Conservation (phyloP, 2,797 vertebrate genomes). For the Muscicapa comitata region DNA sequence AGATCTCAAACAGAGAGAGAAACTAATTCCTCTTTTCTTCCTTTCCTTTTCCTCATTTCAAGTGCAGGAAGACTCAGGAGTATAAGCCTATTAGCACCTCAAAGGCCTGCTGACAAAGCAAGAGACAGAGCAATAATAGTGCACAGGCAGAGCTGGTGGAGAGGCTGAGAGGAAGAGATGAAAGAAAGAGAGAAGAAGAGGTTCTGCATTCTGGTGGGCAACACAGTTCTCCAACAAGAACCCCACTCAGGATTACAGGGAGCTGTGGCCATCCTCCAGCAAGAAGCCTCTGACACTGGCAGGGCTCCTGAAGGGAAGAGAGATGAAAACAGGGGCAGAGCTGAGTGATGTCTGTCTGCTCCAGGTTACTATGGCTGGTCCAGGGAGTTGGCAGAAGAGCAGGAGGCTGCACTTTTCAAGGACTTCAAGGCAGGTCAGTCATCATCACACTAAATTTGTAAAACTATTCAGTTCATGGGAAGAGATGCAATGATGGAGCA, state of each 20-base stretch:
- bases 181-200: background rate
- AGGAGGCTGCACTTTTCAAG: background rate
- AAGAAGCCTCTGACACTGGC: background rate
- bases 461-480: background rate
- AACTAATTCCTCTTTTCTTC: background rate
- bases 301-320: background rate
- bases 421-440: background rate
- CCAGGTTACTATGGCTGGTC: background rate
- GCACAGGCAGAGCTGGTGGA: background rate
- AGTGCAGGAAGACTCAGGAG: background rate
- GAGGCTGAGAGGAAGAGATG: background rate
- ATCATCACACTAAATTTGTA: background rate
- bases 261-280: background rate
- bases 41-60: background rate
- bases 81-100: background rate
- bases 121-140: background rate
- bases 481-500: background rate
- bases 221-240: background rate
- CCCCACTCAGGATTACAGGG: background rate
- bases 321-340: background rate
- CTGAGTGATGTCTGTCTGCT: background rate
- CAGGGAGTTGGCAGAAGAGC: background rate
- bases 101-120: background rate
- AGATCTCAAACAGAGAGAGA: background rate
- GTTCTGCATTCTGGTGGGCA: background rate